Base-by-base conservation (phyloP, 2,888 invertebrate genomes). In the Syrista parreyssii region DNA sequence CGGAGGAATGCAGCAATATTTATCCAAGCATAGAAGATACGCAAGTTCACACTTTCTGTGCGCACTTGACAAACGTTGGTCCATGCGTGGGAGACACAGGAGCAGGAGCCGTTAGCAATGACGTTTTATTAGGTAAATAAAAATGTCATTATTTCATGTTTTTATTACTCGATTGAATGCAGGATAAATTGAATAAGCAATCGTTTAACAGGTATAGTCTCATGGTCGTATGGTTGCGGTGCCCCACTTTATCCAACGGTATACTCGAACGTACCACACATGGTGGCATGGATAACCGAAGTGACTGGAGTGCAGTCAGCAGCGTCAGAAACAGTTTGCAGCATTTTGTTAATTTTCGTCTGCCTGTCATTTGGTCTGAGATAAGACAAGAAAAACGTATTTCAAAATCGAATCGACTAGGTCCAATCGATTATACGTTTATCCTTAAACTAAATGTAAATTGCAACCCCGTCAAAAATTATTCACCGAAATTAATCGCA, bases 51-150 rank as follows among this genome's bases (percentile, higher is more conserved):
- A 87, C 86, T 85, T 86, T 88, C 76, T 88, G 88, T 76, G 79
- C 82, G 6, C 79, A 81, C 75, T 78, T 76, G 11, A 40, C 77
- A 23, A 79, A 78, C 1, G 77, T 75, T 15, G 86, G 85, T 3
- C 84, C 87, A 11, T 88, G 88, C 80, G 79, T 88, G 33, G 88
- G 88, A 0, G 88, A 88, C 75, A 85, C 88, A 1, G 88, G 88
- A 4, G 85, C 88, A 6, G 84, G 87, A 11, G 86, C 86, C 1
- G 68, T 85, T 23, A 68, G 76, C 68, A 71, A 86, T 15, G 76
- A 79, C 35, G 79, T 79, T 1, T 75, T 88, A 68, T 81, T 85
- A 69, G 88, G 88, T 85, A 80, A 79, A 68, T 74, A n/a, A 73
- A 73, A 40, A 72, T 34, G 69, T 32, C 1, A 69, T 6, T 69